A percentile compares a stretch with the other conserved stretches of the same genome.
Conservation (phyloP, 2,113 vertebrate species). For the Dicentrarchus labrax region DNA sequence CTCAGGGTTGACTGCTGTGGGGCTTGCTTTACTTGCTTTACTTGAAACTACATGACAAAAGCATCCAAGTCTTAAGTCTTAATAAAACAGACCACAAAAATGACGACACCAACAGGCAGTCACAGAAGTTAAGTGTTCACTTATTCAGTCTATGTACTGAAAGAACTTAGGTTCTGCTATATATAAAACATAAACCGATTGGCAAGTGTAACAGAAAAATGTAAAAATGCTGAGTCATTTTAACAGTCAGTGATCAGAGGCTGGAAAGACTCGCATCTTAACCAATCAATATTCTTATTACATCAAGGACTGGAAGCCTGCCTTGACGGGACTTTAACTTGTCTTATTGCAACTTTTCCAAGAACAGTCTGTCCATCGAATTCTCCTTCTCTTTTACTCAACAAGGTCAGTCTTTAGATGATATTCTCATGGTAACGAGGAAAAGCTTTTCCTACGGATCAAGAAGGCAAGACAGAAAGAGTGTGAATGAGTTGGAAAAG, state of each 20-base stretch:
- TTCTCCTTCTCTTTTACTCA: neutral
- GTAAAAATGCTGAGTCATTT: neutral
- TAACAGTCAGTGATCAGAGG: neutral
- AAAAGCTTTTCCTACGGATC: constrained; percentile 22
- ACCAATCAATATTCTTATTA: neutral
- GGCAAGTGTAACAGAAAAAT: neutral
- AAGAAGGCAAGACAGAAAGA: constrained; percentile 24
- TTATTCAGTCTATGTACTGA: neutral
- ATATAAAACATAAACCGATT: neutral
- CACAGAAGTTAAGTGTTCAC: no score
- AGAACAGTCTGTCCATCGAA: neutral
- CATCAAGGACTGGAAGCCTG: neutral
- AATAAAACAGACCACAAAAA: neutral
- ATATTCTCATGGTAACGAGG: constrained; percentile 45
- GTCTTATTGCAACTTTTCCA: neutral
- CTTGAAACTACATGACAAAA: constrained; percentile 1
- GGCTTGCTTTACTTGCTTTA: neutral
- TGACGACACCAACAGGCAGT: neutral
- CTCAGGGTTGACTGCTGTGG: neutral
- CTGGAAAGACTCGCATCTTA: neutral
- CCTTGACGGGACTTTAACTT: neutral
- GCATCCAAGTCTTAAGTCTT: neutral
- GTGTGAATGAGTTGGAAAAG: constrained; percentile 18
- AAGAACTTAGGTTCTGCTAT: neutral
- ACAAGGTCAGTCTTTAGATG: constrained; percentile 21